Base-by-base conservation (phyloP, 2,797 vertebrate species). In the Fistularia commersonii region DNA sequence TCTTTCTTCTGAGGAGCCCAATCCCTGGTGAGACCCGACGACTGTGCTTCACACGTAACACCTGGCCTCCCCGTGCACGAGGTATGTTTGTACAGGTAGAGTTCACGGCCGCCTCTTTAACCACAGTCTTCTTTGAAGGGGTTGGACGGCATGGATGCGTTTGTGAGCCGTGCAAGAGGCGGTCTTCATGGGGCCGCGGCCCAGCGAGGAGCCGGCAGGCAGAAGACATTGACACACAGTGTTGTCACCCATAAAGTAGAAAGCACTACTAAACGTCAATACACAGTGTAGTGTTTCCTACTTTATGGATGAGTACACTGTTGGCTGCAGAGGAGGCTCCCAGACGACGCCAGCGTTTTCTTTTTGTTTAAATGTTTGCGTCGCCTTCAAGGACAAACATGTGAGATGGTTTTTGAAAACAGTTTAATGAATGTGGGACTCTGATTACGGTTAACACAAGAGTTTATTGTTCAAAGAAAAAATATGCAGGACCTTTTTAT, bases 251-350 rank as follows among this genome's bases (percentile, higher is more conserved):
- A 48, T 48, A 48, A 48, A 48, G 46, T 48, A 48, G 46, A 48
- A 48, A 48, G 46, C 46, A 48, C 46, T 48, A 36, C 46, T 36
- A 48, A 48, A 37, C 33, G 8, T 48, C 11, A 37, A n/a, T 34
- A 32, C 8, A 39, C 48, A 9, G 40, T 41, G 35, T 10, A 48
- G 46, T 48, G 46, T 36, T 98, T 98, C 96, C 95, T 98, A 97
- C 95, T 98, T 98, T 98, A 98, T 98, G 96, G 96, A 98, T 97
- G 95, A 98, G 94, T 97, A 91, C 90, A 97, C 96, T 98, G 96
- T 94, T 92, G 89, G 93, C 95, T 93, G 91, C 94, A 84, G 90
- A 92, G 90, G 69, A 90, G 40, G 36, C 32, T 8, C 38, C 54
- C 65, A 61, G 63, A 80, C 72, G 69, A 77, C 63, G 48, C 37